Conservation (phyloP, 1,140 invertebrate genomes). For the Sweltsa coloradensis region DNA sequence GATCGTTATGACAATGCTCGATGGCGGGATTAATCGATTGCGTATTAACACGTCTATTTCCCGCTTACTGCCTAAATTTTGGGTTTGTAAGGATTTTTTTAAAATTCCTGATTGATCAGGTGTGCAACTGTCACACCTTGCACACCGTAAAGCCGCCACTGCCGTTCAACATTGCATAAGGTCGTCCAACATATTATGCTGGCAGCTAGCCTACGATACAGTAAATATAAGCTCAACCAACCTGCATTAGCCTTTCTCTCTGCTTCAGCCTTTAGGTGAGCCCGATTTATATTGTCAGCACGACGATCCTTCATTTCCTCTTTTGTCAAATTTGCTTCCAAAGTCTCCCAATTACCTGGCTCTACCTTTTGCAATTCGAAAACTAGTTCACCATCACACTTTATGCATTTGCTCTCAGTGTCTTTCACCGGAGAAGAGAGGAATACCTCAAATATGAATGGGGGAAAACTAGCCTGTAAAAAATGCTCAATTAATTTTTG, state of each 20-base stretch:
- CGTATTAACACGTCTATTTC: too few species aligned
- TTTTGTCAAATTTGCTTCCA: constrained; percentile 39
- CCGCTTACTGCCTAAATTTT: too few species aligned
- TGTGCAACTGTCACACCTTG: too few species aligned
- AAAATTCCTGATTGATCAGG: too few species aligned
- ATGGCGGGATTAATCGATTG: too few species aligned
- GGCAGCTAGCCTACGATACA: too few species aligned
- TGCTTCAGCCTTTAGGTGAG: constrained; percentile 32
- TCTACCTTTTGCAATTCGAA: constrained; percentile 46
- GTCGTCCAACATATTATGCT: too few species aligned
- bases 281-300: constrained; percentile 35
- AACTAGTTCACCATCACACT: constrained; percentile 38
- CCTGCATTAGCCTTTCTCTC: constrained; percentile 36
- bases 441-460: constrained; percentile 53
- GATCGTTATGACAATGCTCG: too few species aligned
- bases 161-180: too few species aligned
- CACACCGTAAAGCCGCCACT: too few species aligned
- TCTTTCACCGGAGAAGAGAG: constrained; percentile 40
- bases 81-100: too few species aligned
- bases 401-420: constrained; percentile 39
- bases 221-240: constrained; percentile 8
- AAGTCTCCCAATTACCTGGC: constrained; percentile 37
- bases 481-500: too few species aligned
- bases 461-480: constrained; percentile 44
- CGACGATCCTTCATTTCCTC: constrained; percentile 30